phyloP scores from a whole-genome alignment of 1,140 invertebrate species.

The Steinernema khuongi region DNA sequence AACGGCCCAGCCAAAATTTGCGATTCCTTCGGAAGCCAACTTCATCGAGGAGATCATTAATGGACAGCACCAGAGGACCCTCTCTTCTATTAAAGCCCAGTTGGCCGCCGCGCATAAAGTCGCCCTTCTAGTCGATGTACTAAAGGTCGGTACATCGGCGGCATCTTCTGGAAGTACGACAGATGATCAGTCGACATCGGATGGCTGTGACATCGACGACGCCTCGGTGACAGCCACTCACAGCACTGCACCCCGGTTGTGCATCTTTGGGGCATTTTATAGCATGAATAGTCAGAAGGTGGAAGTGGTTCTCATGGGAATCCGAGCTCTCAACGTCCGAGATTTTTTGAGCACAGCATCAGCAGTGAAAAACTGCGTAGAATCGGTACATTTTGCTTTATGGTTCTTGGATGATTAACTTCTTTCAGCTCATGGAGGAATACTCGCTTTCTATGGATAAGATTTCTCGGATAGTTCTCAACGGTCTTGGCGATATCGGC shows the following conservation, averaged over 20 bases:
- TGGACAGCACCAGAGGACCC: conserved; percentile 10
- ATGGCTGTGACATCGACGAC: conserved; percentile 6
- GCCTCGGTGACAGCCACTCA: background rate
- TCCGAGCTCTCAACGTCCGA: conserved; percentile 21
- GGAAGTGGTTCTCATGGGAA: conserved; percentile 36
- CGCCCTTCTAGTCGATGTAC: conserved; percentile 32
- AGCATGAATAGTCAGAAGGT: conserved; percentile 11
- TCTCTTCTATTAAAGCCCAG: conserved; percentile 31
- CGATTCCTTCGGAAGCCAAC: conserved; percentile 34
- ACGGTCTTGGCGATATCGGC: conserved; percentile 21
- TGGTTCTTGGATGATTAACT: conserved; percentile 5
- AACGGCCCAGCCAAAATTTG: conserved; percentile 45
- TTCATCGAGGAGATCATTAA: conserved; percentile 38
- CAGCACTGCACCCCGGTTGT: background rate
- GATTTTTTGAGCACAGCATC: background rate
- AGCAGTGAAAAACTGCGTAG: conserved; percentile 7
- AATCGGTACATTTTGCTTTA: conserved; percentile 14
- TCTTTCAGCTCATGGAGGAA: conserved; percentile 28
- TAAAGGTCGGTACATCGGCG: conserved; percentile 13
- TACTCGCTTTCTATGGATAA: conserved; percentile 31
- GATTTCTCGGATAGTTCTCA: conserved; percentile 13
- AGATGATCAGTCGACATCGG: conserved; percentile 9
- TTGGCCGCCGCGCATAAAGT: conserved; percentile 26
- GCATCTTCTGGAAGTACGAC: background rate
- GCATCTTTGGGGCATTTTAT: conserved; percentile 34